Percentiles rank a stretch among this genome's conserved stretches.
phyloP scores from a whole-genome alignment of 2,888 invertebrate species.

The Dusona sp. region DNA sequence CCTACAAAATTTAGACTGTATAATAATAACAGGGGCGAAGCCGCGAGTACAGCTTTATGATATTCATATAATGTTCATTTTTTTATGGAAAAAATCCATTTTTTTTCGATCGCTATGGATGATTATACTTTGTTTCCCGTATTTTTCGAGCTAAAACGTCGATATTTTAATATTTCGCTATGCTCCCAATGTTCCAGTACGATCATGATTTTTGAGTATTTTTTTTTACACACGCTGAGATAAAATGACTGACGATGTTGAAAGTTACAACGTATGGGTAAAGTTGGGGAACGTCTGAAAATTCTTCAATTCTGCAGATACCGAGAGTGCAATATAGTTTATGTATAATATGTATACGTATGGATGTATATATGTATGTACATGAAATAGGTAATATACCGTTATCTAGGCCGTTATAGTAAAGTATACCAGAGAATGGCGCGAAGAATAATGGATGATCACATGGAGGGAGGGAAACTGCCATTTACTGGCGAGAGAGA shows the following conservation, averaged over 20 bases:
- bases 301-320: conserved; percentile 39
- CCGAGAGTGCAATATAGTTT: conserved; percentile 41
- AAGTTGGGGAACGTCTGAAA: conserved; percentile 37
- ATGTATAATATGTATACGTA: conserved; percentile 2
- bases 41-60: too few species aligned
- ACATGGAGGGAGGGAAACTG: conserved; percentile 41
- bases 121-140: too few species aligned
- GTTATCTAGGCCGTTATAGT: conserved; percentile 49
- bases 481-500: conserved; percentile 35
- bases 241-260: conserved; percentile 27
- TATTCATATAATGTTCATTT: too few species aligned
- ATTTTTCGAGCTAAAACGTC: not conserved
- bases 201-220: not conserved
- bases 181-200: not conserved
- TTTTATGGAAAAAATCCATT: too few species aligned
- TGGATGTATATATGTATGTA: conserved; percentile 11
- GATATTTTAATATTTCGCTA: not conserved
- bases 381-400: conserved; percentile 30
- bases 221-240: conserved; percentile 1
- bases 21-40: too few species aligned
- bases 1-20: too few species aligned
- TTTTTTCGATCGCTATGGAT: too few species aligned
- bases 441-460: conserved; percentile 67
- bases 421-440: conserved; percentile 46
- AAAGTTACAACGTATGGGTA: conserved; percentile 40